Conservation (phyloP, 2,888 invertebrate genomes). For the Tenthredo scrophulariae region DNA sequence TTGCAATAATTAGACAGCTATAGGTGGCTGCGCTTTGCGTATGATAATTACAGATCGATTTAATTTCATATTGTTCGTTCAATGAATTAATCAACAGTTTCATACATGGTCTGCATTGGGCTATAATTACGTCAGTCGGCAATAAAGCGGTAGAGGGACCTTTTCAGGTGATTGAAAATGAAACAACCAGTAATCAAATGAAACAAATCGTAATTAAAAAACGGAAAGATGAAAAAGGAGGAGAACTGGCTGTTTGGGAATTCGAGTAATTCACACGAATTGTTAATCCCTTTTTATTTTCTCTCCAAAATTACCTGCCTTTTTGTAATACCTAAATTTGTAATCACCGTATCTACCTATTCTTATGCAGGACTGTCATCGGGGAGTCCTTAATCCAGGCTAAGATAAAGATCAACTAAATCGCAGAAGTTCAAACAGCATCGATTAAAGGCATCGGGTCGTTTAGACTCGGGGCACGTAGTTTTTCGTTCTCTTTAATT, state of each 20-base stretch:
- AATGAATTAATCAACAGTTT: constrained; percentile 15
- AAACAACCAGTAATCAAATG: background rate
- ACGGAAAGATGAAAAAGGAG: background rate
- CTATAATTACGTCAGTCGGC: background rate
- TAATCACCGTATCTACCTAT: background rate
- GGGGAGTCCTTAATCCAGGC: background rate
- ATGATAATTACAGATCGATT: constrained; percentile 27
- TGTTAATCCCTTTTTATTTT: background rate
- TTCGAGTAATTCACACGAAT: constrained; percentile 4
- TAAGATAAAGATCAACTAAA: constrained; percentile 32
- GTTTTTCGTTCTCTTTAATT: constrained; percentile 39
- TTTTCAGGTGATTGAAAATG: background rate
- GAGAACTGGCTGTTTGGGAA: background rate
- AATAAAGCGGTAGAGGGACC: background rate
- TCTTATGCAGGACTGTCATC: constrained; percentile 13
- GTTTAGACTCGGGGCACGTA: constrained; percentile 19
- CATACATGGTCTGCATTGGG: background rate
- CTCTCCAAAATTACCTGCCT: background rate
- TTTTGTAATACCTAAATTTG: background rate
- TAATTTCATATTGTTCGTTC: constrained; percentile 16
- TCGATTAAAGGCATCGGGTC: constrained; percentile 30
- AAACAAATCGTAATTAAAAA: background rate
- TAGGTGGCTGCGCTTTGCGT: background rate
- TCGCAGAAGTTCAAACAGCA: constrained; percentile 30
- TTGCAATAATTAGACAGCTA: background rate